A percentile compares a stretch with the other conserved stretches of the same genome.
Conservation (phyloP, 2,113 vertebrate genomes). For the Cololabis saira region DNA sequence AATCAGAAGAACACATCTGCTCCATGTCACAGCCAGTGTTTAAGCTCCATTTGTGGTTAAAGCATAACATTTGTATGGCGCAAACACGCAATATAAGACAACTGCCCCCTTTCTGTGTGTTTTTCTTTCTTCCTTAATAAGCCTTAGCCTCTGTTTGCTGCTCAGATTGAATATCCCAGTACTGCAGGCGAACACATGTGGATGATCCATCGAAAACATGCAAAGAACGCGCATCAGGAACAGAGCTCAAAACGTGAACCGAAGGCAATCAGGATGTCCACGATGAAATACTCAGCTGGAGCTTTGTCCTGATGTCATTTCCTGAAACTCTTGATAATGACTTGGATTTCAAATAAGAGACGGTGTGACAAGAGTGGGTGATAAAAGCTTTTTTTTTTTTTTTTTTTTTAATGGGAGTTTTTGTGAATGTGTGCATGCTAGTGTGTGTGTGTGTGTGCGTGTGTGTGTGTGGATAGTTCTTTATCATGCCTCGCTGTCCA, state of each 20-base stretch:
- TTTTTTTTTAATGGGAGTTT: conserved; percentile 56
- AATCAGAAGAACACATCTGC: conserved; percentile 28
- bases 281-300: conserved; percentile 60
- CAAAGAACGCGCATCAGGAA: conserved; percentile 42
- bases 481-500: conserved; percentile 79
- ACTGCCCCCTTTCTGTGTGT: conserved; percentile 30
- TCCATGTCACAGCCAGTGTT: conserved; percentile 15
- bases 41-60: conserved; percentile 31
- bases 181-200: conserved; percentile 58
- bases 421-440: conserved; percentile 13
- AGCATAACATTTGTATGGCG: conserved; percentile 34
- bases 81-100: conserved; percentile 33
- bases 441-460: conserved; percentile 13
- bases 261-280: conserved; percentile 68
- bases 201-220: conserved; percentile 57
- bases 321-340: conserved; percentile 69
- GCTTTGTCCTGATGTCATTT: conserved; percentile 65
- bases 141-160: conserved; percentile 34
- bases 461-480: conserved; percentile 46
- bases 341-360: conserved; percentile 55
- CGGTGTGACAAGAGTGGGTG: conserved; percentile 52
- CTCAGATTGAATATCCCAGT: conserved; percentile 53
- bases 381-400: conserved; percentile 50
- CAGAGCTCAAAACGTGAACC: conserved; percentile 38
- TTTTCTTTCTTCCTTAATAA: conserved; percentile 47